Conservation (phyloP, 2,888 invertebrate species). For the Boloria selene region DNA sequence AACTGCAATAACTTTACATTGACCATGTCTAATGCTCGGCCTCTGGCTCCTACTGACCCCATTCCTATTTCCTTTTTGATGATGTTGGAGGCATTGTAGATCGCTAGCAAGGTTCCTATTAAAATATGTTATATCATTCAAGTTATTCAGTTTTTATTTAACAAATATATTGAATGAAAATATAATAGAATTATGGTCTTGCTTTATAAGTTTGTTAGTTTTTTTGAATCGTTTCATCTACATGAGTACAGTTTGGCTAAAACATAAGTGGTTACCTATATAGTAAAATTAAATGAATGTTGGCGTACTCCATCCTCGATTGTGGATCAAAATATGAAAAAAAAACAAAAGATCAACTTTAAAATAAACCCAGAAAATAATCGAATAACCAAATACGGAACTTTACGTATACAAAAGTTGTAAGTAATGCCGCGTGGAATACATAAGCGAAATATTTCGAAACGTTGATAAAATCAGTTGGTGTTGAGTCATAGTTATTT, state of each 20-base stretch:
- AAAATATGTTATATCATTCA: not conserved
- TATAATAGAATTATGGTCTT: no score
- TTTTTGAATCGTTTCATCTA: no score
- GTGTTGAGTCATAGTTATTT: slow-evolving; percentile 77
- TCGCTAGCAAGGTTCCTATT: slow-evolving; percentile 30
- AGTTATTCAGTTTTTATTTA: not conserved
- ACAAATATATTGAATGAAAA: not conserved
- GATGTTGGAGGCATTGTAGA: slow-evolving; percentile 51
- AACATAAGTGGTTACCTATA: no score
- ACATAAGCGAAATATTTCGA: slow-evolving; percentile 14
- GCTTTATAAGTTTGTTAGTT: no score
- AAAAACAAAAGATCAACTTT: no score
- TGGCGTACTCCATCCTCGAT: no score
- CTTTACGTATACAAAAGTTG: not conserved
- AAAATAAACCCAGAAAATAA: no score
- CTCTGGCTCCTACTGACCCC: slow-evolving; percentile 61
- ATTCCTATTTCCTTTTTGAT: slow-evolving; percentile 69
- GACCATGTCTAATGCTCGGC: slow-evolving; percentile 54
- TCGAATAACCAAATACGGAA: not conserved
- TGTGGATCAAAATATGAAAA: no score
- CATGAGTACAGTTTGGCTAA: no score
- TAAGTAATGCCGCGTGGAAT: not conserved
- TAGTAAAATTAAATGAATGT: no score
- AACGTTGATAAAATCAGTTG: slow-evolving; percentile 54
- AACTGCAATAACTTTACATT: slow-evolving; percentile 50